phyloP scores from a whole-genome alignment of 2,113 vertebrate genomes.

The Girardinichthys multiradiatus region DNA sequence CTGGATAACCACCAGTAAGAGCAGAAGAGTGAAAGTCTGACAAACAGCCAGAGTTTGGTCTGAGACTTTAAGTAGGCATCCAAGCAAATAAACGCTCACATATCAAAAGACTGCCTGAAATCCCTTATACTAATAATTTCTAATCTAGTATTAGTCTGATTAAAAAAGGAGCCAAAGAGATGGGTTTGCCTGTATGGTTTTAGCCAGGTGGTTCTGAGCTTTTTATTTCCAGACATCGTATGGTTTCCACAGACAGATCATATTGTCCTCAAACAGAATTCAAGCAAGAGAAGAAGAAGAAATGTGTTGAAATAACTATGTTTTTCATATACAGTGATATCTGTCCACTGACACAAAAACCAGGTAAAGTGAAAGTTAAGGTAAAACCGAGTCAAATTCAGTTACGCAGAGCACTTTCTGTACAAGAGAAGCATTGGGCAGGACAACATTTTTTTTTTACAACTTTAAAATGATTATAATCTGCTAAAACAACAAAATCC shows the following conservation, averaged over 20 bases:
- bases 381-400: background rate
- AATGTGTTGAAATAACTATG: slow-evolving; percentile 16
- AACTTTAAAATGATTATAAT: background rate
- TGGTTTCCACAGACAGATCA: slow-evolving; percentile 50
- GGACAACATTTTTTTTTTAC: too few relatives aligned
- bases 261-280: slow-evolving; percentile 3
- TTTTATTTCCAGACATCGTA: slow-evolving; percentile 56
- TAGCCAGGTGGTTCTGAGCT: slow-evolving; percentile 31
- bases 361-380: slow-evolving; percentile 1
- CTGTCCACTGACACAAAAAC: background rate
- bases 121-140: slow-evolving; percentile 24
- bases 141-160: slow-evolving; percentile 62
- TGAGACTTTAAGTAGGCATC: slow-evolving; percentile 35
- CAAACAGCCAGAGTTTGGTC: slow-evolving; percentile 29
- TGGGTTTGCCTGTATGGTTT: slow-evolving; percentile 10
- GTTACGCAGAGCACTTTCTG: background rate
- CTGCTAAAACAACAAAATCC: background rate
- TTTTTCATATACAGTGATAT: background rate
- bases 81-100: slow-evolving; percentile 46
- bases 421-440: background rate
- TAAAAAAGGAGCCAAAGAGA: slow-evolving; percentile 18
- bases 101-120: slow-evolving; percentile 36
- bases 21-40: slow-evolving; percentile 17
- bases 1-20: slow-evolving; percentile 2
- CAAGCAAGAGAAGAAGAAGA: slow-evolving; percentile 5